These are phyloP conservation scores for Hirtodrosophila duncani DNA, from an alignment of 2,888 invertebrate genomes.

Conservation along the genomic window DNA sequence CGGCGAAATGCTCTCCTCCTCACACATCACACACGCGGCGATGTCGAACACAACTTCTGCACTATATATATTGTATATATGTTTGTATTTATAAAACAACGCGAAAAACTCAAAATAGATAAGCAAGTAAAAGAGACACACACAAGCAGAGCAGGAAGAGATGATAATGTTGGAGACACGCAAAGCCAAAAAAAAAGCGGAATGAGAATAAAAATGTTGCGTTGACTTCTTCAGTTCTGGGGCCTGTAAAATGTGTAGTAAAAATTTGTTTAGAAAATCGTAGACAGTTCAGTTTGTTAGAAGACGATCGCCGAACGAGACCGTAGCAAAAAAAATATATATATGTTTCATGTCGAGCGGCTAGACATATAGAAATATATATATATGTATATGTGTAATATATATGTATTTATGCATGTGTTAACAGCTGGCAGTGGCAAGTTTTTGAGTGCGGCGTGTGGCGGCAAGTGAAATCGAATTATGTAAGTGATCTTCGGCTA, in stretches of 20 bases:
- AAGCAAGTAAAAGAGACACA: constrained; percentile 37
- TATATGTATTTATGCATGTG: constrained; percentile 45
- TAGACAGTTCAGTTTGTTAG: constrained; percentile 70
- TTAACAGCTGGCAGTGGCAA: constrained; percentile 58
- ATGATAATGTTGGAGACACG: constrained; percentile 35
- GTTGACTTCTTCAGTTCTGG: constrained; percentile 42
- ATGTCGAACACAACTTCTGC: constrained; percentile 24
- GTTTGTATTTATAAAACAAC: constrained; percentile 42
- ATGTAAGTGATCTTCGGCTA: constrained; percentile 51
- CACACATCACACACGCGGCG: constrained; percentile 26
- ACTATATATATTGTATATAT: constrained; percentile 11
- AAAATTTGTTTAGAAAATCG: constrained; percentile 54
- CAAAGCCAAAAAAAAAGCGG: constrained; percentile 12
- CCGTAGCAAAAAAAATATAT: constrained; percentile 57
- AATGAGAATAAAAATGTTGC: constrained; percentile 32
- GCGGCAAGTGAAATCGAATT: constrained; percentile 55
- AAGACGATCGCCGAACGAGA: constrained; percentile 74
- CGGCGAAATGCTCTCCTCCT: background rate
- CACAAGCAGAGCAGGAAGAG: constrained; percentile 15
- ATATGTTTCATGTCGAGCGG: constrained; percentile 53
- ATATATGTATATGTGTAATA: constrained; percentile 27
- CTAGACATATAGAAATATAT: constrained; percentile 37
- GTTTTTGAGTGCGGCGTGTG: constrained; percentile 62
- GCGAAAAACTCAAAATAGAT: constrained; percentile 41
- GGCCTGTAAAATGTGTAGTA: constrained; percentile 43